These are phyloP conservation scores for Lophotriccus pileatus DNA, from an alignment of 2,797 vertebrate species.

Conservation along the genomic window DNA sequence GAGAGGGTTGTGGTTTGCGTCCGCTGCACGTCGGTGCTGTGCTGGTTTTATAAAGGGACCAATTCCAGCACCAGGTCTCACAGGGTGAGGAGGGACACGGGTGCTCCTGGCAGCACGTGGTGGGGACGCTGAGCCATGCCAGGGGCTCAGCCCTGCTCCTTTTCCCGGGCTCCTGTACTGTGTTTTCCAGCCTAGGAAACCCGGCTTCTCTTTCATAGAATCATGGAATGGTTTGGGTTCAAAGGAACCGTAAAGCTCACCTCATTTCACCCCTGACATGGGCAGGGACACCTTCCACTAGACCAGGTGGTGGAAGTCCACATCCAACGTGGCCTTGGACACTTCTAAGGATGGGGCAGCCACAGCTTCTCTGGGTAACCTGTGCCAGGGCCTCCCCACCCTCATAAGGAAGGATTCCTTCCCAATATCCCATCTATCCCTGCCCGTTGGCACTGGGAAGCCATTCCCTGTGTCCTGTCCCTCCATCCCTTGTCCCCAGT, in stretches of 20 bases:
- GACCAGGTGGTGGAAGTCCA: not conserved
- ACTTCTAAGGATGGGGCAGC: not conserved
- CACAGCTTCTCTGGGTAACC: not conserved
- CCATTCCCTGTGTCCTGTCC: not conserved
- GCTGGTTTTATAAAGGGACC: not conserved
- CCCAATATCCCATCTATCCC: not conserved
- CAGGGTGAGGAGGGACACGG: fast-evolving
- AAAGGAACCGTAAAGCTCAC: not conserved
- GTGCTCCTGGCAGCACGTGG: not conserved
- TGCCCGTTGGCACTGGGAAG: not conserved
- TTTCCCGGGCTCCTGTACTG: fast-evolving
- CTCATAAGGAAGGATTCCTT: not conserved
- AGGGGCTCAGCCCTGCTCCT: fast-evolving
- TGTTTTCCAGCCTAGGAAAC: not conserved
- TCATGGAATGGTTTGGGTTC: not conserved
- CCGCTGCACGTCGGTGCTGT: fast-evolving
- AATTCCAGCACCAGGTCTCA: not conserved
- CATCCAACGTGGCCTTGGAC: not conserved
- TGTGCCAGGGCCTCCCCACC: not conserved
- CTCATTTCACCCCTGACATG: not conserved
- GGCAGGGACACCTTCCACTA: not conserved
- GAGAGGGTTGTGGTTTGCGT: not conserved
- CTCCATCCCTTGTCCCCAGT: not conserved
- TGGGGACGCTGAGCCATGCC: fast-evolving
- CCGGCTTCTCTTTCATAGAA: not conserved